Percentiles rank a stretch among this genome's conserved stretches.
Conservation (phyloP, 2,888 invertebrate genomes). For the Ophraella communa region DNA sequence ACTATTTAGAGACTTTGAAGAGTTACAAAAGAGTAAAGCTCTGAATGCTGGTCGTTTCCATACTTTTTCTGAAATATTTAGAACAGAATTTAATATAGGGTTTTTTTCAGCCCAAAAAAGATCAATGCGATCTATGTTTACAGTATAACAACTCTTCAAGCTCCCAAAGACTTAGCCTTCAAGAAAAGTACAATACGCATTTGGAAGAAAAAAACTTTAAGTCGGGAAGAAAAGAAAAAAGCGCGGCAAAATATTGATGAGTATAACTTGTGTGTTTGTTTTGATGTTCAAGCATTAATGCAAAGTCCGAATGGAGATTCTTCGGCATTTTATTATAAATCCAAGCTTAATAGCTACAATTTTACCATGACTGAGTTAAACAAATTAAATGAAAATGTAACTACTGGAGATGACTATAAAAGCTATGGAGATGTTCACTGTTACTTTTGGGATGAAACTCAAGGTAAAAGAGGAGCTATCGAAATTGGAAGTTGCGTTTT, state of each 20-base stretch:
- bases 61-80: not conserved
- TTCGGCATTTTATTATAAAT: not conserved
- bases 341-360: not conserved
- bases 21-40: not conserved
- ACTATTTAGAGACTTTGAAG: not conserved
- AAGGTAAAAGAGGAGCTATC: not conserved
- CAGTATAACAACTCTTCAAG: too few species aligned
- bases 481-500: conserved; percentile 1
- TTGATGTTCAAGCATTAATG: not conserved
- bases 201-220: not conserved
- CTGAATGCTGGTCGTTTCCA: not conserved
- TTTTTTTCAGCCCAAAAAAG: too few species aligned
- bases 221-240: not conserved
- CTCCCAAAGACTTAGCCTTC: not conserved
- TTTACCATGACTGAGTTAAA: not conserved
- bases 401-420: too few species aligned
- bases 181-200: not conserved
- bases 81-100: conserved; percentile 4
- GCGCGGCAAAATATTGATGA: too few species aligned
- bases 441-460: not conserved
- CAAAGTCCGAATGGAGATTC: not conserved
- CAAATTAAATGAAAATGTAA: not conserved
- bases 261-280: too few species aligned
- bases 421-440: not conserved
- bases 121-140: conserved; percentile 5